Percentiles rank a stretch among this genome's conserved stretches.
phyloP scores from a whole-genome alignment of 2,113 vertebrate genomes.

The Ictalurus punctatus region DNA sequence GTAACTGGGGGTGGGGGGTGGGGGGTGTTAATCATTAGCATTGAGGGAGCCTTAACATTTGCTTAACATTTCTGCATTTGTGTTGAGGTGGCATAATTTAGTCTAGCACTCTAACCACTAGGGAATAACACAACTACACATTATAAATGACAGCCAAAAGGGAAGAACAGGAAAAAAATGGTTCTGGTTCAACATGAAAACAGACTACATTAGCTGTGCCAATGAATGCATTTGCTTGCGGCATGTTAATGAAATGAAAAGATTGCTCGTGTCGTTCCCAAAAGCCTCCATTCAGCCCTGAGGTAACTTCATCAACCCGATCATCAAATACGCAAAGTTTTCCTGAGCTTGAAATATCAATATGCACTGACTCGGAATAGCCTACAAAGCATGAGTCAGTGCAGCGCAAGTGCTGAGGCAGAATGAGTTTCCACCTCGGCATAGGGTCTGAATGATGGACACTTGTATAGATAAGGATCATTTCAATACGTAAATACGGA shows the following conservation, averaged over 20 bases:
- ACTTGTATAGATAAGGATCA: too few relatives aligned
- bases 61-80: not conserved
- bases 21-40: not conserved
- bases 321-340: constrained; percentile 11
- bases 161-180: not conserved
- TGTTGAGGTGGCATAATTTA: not conserved
- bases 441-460: not conserved
- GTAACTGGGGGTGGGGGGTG: not conserved
- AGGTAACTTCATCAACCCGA: not conserved
- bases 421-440: not conserved
- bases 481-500: too few relatives aligned
- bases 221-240: not conserved
- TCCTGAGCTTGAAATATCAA: not conserved
- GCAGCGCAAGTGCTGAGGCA: not conserved
- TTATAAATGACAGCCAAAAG: not conserved
- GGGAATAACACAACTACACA: not conserved
- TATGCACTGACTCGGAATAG: not conserved
- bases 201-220: not conserved
- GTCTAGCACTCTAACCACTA: not conserved
- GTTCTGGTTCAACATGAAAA: not conserved
- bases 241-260: not conserved
- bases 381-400: not conserved
- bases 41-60: not conserved
- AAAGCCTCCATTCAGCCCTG: not conserved
- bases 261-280: not conserved